Evolutionary conservation across 2,888 invertebrate genomes (phyloP), one percentile per base, ranked within the genome.

Genomic region (Chesias legatella): DNA sequence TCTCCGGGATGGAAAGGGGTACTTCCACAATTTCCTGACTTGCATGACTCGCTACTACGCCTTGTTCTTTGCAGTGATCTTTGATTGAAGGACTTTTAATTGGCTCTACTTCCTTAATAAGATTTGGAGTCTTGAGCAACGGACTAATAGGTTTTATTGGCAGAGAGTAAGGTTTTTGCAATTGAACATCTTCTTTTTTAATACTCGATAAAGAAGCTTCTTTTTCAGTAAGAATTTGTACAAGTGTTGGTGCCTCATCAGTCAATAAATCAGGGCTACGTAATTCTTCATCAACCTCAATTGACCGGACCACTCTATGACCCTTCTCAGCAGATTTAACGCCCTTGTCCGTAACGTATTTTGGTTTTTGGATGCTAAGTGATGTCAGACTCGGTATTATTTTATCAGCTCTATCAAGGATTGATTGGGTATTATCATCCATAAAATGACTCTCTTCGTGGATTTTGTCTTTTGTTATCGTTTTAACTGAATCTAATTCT

Each of bases 101-200:
- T 2, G 3, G 2, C 3, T 5, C 13, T 17, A n/a, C 0, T 11
- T 25, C 17, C 7, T 28, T 22, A 1, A 0, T 10, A 6, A 37
- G 43, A 3, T 38, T 47, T 0, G 40, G 10, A 22, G 28, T 10
- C 10, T 56, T 48, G 7, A 34, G 5, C 5, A 39, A 37, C 0
- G 46, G 48, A n/a, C 50, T 40, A 6, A 40, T 40, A 11, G 40
- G 20, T 25, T 40, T 37, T 7, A 32, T 37, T 7, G 28, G 29
- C 13, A 37, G 21, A 5, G 29, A 32, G 25, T 43, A 33, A 17
- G 33, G 43, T 29, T 43, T 33, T 30, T 21, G 29, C 9, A 40
- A 25, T 8, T n/a, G n/a, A n/a, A 8, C 1, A 8, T 6, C 28
- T 9, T 41, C 38, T 0, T 34, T 5, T 3, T 3, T 5, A 17